phyloP scores from a whole-genome alignment of 2,113 vertebrate genomes.

The Poeciliopsis prolifica region DNA sequence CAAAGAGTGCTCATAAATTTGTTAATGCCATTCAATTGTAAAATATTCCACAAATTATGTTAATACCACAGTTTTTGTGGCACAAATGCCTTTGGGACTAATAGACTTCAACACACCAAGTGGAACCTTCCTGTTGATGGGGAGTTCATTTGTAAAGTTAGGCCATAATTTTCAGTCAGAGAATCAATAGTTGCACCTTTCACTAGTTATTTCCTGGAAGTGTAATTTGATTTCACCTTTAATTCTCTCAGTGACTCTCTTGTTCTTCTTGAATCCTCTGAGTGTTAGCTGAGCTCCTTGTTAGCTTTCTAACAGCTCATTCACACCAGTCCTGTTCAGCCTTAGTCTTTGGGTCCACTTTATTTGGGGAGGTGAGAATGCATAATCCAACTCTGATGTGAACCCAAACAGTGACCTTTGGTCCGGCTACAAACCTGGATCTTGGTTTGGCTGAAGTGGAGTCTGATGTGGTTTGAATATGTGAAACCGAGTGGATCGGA shows the following conservation, averaged over 20 bases:
- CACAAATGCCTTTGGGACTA: not conserved
- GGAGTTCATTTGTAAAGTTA: not conserved
- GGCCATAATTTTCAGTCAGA: not conserved
- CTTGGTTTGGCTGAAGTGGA: too few species aligned
- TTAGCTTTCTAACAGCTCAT: not conserved
- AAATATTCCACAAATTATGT: not conserved
- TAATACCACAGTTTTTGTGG: not conserved
- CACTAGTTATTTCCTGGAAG: not conserved
- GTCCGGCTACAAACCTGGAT: too few species aligned
- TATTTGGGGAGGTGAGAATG: too few species aligned
- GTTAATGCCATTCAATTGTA: not conserved
- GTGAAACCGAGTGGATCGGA: too few species aligned
- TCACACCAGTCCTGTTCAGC: too few species aligned
- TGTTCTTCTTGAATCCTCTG: not conserved
- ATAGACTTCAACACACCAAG: not conserved
- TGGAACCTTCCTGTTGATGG: not conserved
- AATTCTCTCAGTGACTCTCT: not conserved
- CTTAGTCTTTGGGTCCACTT: too few species aligned
- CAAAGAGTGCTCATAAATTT: not conserved
- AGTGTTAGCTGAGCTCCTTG: not conserved
- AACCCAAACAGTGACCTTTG: not conserved
- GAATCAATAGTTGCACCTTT: not conserved
- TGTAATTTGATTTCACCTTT: not conserved
- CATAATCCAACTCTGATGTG: too few species aligned
- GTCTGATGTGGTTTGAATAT: too few species aligned